Evolutionary conservation across 2,888 invertebrate species (phyloP).

Genomic region (Eudiplozoon nipponicum): DNA sequence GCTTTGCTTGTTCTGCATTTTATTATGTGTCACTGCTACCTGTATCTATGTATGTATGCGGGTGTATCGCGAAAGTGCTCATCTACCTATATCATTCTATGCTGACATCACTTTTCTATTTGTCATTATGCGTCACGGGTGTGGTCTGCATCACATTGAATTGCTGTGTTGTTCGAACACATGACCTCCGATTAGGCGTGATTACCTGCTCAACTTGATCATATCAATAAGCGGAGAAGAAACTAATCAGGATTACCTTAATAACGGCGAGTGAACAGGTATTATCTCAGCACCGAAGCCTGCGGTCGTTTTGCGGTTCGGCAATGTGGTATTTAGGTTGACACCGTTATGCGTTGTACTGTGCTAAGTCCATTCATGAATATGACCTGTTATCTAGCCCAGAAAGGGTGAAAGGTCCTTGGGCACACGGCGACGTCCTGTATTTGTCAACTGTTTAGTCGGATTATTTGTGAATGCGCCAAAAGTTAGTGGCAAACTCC

Average conservation of each 20-base stretch:
- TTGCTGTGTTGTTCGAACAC: too few species aligned
- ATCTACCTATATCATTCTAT: too few species aligned
- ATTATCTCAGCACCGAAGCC: conserved; percentile 35
- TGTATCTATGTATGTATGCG: too few species aligned
- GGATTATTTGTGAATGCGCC: conserved; percentile 36
- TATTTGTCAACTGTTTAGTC: conserved; percentile 31
- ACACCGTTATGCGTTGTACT: conserved; percentile 16
- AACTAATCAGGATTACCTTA: conserved; percentile 36
- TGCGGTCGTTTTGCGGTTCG: conserved; percentile 24
- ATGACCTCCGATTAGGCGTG: conserved; percentile 26
- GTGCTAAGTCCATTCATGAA: background rate
- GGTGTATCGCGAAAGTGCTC: too few species aligned
- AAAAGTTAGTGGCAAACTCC: conserved; percentile 35
- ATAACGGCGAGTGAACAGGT: conserved; percentile 37
- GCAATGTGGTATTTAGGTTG: conserved; percentile 33
- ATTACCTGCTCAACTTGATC: conserved; percentile 34
- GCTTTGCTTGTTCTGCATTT: background rate
- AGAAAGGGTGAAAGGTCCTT: conserved; percentile 28
- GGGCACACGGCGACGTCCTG: conserved; percentile 27
- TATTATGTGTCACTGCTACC: too few species aligned
- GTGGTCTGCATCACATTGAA: too few species aligned
- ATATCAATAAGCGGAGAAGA: conserved; percentile 41
- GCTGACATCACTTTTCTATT: too few species aligned
- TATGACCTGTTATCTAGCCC: conserved; percentile 20
- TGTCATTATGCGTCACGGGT: too few species aligned